Conservation (phyloP, 2,888 invertebrate species). For the Ommatoiulus sabulosus region DNA sequence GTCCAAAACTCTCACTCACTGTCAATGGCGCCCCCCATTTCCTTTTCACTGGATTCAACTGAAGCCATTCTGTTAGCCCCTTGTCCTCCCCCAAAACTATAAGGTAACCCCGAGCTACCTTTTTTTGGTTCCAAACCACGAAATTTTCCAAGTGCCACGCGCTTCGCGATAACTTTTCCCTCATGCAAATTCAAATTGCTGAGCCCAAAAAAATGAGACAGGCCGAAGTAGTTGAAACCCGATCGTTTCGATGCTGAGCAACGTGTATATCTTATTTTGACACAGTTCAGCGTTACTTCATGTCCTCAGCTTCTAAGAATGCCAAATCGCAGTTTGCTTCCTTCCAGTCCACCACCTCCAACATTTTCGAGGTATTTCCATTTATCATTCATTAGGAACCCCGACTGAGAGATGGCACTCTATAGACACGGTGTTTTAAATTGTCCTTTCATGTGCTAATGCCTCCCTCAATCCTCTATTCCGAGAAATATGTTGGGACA, state of each 20-base stretch:
- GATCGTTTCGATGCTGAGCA: neutral
- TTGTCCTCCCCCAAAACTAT: slow-evolving; percentile 5
- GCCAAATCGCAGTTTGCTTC: neutral
- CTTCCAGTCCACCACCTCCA: slow-evolving; percentile 40
- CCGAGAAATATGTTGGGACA: neutral
- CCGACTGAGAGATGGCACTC: slow-evolving; percentile 17
- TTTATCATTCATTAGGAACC: slow-evolving; percentile 36
- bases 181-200: neutral
- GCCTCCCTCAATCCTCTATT: slow-evolving; percentile 12
- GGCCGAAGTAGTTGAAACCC: neutral
- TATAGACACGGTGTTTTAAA: slow-evolving; percentile 30
- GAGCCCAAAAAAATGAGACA: neutral
- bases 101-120: neutral
- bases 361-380: neutral
- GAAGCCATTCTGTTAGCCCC: slow-evolving; percentile 37
- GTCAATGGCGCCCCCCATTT: slow-evolving; percentile 35
- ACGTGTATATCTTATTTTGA: neutral
- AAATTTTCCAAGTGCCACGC: neutral
- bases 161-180: neutral
- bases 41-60: slow-evolving; percentile 16
- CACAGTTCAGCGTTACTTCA: neutral
- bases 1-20: neutral
- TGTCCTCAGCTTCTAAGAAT: neutral
- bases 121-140: neutral
- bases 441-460: slow-evolving; percentile 40